phyloP scores from a whole-genome alignment of 2,797 vertebrate species.

The Atherinosoma microstoma region DNA sequence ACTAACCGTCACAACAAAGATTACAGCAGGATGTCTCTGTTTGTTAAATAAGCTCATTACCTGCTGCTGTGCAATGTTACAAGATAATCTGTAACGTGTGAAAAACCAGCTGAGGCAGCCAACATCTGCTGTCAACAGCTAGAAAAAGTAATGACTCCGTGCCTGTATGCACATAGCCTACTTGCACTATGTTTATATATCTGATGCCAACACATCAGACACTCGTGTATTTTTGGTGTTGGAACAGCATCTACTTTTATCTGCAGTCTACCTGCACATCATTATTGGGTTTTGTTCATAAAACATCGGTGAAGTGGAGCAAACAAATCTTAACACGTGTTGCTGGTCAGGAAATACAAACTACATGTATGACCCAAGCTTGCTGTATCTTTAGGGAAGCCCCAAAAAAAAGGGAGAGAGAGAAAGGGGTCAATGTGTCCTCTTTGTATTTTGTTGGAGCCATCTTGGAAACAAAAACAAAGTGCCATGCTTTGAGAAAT shows the following conservation, averaged over 20 bases:
- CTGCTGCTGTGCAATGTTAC: neutral
- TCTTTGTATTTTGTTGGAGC: too few relatives aligned
- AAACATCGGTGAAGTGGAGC: neutral
- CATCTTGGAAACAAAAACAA: too few relatives aligned
- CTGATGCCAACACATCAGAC: neutral
- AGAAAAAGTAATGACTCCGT: neutral
- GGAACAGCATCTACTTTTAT: neutral
- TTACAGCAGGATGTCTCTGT: neutral
- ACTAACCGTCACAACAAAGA: neutral
- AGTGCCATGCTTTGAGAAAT: too few relatives aligned
- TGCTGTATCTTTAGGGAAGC: neutral
- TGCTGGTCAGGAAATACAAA: neutral
- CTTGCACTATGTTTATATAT: neutral
- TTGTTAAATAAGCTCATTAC: neutral
- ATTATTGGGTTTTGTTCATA: neutral
- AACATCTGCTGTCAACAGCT: neutral
- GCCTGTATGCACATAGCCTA: neutral
- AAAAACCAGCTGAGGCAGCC: neutral
- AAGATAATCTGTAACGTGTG: neutral
- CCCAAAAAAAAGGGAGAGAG: too few relatives aligned
- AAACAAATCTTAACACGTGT: neutral
- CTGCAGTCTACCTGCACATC: neutral
- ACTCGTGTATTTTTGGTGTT: neutral
- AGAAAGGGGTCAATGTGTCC: too few relatives aligned
- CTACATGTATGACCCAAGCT: neutral